Evolutionary conservation across 2,113 vertebrate species (phyloP), one percentile per base, ranked within the genome.

Genomic region (Puma concolor): DNA sequence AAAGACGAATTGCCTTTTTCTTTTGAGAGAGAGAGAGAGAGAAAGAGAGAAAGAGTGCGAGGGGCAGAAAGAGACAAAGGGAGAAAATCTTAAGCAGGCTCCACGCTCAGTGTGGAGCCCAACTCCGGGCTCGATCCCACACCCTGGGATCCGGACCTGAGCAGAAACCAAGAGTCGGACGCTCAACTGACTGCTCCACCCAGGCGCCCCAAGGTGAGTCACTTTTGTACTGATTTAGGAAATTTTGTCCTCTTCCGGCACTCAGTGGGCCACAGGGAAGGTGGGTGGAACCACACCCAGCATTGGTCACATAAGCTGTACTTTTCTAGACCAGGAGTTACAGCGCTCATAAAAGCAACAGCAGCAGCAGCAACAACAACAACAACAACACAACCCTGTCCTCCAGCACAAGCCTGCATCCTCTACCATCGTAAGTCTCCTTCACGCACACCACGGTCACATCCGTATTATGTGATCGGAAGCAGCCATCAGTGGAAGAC

Each of bases 261-360:
- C 63, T 63, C 25, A 19, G 5, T 54, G 74, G 79, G n/a, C 67
- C 44, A 9, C 14, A 6, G 29, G 41, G 92, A 87, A 79, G 41
- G 33, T 19, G 81, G 57, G 71, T 8, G 52, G 69, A 15, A 4
- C 38, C 1, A 2, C 0, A 1, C 63, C n/a, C 21, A 64, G 7
- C 4, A 10, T 8, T 8, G 19, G 9, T 52, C 12, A 50, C 17
- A 33, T 69, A 33, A 29, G 19, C 16, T 2, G 2, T 10, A 13
- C 16, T 27, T 0, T 25, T 52, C 29, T 66, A 9, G 66, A 27
- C 41, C 25, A 69, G 69, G 38, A 82, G 23, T 41, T 63, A 23
- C 0, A 74, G 31, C 0, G 0, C 17, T 31, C 36, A 0, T 11
- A 48, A 67, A 80, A 13, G 0, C 11, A 50, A 50, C 11, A 57